Evolutionary conservation across 2,888 invertebrate genomes (phyloP).

Genomic region (Pimpla rufipes): DNA sequence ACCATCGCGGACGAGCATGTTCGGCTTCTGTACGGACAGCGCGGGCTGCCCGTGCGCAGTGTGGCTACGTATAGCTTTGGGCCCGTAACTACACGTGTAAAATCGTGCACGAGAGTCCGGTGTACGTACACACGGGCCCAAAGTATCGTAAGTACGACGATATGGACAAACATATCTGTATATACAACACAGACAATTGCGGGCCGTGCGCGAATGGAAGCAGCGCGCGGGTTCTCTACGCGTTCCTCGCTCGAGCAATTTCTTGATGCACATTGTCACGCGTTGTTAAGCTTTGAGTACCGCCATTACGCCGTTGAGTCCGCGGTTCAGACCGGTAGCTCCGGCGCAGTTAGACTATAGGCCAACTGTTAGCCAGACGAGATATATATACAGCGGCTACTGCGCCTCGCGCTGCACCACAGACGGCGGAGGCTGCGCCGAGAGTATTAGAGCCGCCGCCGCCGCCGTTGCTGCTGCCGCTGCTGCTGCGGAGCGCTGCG

Average conservation of each 20-base stretch:
- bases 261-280: slow-evolving; percentile 83
- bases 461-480: not conserved
- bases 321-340: slow-evolving; percentile 28
- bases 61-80: not conserved
- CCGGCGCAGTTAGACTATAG: slow-evolving; percentile 13
- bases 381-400: not conserved
- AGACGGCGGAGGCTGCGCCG: not conserved
- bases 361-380: slow-evolving; percentile 15
- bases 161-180: slow-evolving; percentile 2
- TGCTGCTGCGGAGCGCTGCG: slow-evolving; percentile 16
- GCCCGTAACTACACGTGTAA: slow-evolving; percentile 20
- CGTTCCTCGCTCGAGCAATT: slow-evolving; percentile 80
- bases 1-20: slow-evolving; percentile 10
- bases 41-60: not conserved
- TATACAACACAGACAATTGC: slow-evolving; percentile 54
- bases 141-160: slow-evolving; percentile 61
- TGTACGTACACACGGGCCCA: slow-evolving; percentile 51
- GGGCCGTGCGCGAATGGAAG: slow-evolving; percentile 54
- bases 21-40: slow-evolving; percentile 3
- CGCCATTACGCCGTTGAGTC: slow-evolving; percentile 77
- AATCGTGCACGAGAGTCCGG: not conserved
- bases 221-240: slow-evolving; percentile 65
- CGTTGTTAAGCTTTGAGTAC: slow-evolving; percentile 83
- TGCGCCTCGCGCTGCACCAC: not conserved
- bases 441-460: not conserved